These are phyloP conservation scores for Pluvialis apricaria DNA, from an alignment of 2,113 vertebrate genomes.

Conservation along the genomic window DNA sequence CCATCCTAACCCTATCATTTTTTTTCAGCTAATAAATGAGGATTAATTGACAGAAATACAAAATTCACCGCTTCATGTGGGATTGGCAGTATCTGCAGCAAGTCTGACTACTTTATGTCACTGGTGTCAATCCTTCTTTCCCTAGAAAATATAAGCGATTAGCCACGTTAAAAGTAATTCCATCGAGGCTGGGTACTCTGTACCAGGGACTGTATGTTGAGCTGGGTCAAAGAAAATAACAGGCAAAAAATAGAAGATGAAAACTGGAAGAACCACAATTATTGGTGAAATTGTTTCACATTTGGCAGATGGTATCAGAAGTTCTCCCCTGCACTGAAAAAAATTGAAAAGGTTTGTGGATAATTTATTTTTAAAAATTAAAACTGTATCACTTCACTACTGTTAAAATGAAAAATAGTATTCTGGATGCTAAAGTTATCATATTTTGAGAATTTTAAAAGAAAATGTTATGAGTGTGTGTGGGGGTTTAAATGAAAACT, in stretches of 20 bases:
- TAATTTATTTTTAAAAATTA: background rate
- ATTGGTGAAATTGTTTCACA: background rate
- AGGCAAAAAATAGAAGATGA: background rate
- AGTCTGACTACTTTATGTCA: background rate
- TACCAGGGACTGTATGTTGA: background rate
- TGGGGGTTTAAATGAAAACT: background rate
- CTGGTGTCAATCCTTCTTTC: background rate
- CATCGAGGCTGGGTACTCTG: background rate
- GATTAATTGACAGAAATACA: constrained; percentile 2
- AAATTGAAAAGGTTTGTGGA: background rate
- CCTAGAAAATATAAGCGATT: background rate
- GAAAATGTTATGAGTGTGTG: background rate
- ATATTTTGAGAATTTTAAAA: background rate
- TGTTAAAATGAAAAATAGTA: background rate
- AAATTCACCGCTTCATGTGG: background rate
- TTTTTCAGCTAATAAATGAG: background rate
- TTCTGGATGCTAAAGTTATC: background rate
- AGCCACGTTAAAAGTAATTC: background rate
- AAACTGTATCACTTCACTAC: background rate
- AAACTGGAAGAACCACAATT: background rate
- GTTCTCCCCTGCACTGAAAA: background rate
- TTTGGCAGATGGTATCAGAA: background rate
- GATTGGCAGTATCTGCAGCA: background rate
- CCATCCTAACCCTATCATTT: background rate
- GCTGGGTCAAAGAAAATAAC: background rate